phyloP scores from a whole-genome alignment of 2,888 invertebrate species.

The Drosophila monieri region DNA sequence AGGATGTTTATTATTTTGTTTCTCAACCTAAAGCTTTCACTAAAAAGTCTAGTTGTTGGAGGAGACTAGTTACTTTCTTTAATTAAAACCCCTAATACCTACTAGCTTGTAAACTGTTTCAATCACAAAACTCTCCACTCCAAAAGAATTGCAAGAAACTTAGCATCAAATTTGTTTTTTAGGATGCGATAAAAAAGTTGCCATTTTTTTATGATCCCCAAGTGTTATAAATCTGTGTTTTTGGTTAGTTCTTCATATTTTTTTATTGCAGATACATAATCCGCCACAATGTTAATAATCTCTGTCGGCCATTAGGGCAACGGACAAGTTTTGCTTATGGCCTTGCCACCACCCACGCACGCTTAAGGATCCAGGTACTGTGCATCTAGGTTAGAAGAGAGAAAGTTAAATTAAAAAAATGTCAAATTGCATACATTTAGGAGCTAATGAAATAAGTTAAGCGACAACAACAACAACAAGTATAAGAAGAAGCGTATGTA shows the following conservation, averaged over 20 bases:
- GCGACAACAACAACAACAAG: slow-evolving; percentile 59
- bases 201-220: neutral
- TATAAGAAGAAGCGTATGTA: slow-evolving; percentile 10
- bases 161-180: slow-evolving; percentile 1
- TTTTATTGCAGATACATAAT: slow-evolving; percentile 30
- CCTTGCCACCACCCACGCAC: slow-evolving; percentile 29
- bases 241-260: slow-evolving; percentile 10
- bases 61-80: too few relatives aligned
- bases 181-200: neutral
- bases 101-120: too few relatives aligned
- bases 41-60: too few relatives aligned
- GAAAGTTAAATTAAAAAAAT: slow-evolving; percentile 80
- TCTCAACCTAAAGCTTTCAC: too few relatives aligned
- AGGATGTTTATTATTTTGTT: too few relatives aligned
- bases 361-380: slow-evolving; percentile 5
- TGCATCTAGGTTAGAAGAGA: slow-evolving; percentile 28
- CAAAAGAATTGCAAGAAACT: neutral
- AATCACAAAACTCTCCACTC: neutral
- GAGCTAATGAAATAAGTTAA: slow-evolving; percentile 79
- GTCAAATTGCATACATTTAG: slow-evolving; percentile 79
- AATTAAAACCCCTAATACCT: too few relatives aligned
- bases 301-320: slow-evolving; percentile 33
- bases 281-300: slow-evolving; percentile 37
- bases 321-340: slow-evolving; percentile 30
- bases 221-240: slow-evolving; percentile 1